Evolutionary conservation across 2,888 invertebrate species (phyloP).

Genomic region (Vesta saturnalis): DNA sequence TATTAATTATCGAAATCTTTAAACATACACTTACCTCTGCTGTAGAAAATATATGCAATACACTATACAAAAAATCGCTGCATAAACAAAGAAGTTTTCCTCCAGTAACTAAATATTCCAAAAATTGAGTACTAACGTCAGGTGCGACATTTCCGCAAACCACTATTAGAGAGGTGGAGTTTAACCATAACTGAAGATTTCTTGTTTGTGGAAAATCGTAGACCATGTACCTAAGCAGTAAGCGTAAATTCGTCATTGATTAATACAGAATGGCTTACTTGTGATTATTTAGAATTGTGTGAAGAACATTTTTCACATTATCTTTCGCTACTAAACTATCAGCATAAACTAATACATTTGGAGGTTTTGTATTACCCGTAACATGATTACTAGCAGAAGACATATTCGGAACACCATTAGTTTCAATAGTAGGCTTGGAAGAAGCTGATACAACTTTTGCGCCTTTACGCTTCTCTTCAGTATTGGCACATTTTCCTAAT

Average conservation of each 20-base stretch:
- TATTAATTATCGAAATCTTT: too few species aligned
- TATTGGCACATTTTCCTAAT: conserved; percentile 19
- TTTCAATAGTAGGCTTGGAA: not conserved
- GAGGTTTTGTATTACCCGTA: conserved; percentile 69
- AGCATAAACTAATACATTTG: conserved; percentile 83
- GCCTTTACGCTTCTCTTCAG: not conserved
- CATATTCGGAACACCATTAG: not conserved
- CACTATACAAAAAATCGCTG: conserved; percentile 80
- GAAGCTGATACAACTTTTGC: not conserved
- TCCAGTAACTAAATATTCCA: conserved; percentile 78
- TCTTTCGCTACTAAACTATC: conserved; percentile 80
- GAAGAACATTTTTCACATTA: conserved; percentile 76
- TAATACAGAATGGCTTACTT: conserved; percentile 66
- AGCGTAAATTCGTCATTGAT: not conserved
- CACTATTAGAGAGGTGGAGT: conserved; percentile 68
- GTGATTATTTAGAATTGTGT: conserved; percentile 74
- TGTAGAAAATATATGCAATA: conserved; percentile 83
- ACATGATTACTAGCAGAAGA: not conserved
- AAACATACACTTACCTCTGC: conserved; percentile 74
- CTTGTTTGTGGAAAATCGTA: conserved; percentile 65
- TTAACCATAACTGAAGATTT: conserved; percentile 52
- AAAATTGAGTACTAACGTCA: conserved; percentile 71
- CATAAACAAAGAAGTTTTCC: conserved; percentile 82
- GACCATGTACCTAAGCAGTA: conserved; percentile 69
- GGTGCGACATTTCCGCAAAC: conserved; percentile 80